Conservation (phyloP, 2,113 vertebrate genomes). For the Balaenoptera acutorostrata region DNA sequence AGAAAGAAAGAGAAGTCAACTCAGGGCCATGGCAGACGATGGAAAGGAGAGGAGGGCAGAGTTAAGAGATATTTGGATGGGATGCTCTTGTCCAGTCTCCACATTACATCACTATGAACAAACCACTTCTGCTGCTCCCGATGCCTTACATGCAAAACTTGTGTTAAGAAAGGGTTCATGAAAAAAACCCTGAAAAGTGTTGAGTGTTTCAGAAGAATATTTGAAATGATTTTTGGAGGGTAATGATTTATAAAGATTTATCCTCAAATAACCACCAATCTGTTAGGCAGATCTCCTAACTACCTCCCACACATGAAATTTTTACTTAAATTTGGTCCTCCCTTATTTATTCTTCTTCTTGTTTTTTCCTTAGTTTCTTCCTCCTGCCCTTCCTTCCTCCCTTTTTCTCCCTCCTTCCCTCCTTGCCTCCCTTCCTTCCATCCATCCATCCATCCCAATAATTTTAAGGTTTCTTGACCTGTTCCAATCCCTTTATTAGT, state of each 20-base stretch:
- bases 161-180: background rate
- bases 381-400: background rate
- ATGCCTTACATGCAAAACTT: background rate
- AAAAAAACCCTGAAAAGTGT: background rate
- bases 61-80: background rate
- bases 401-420: background rate
- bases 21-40: background rate
- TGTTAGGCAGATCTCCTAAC: background rate
- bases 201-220: constrained; percentile 9
- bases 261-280: background rate
- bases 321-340: background rate
- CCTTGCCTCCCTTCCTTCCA: background rate
- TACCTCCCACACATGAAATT: background rate
- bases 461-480: background rate
- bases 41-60: background rate
- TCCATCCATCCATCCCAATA: background rate
- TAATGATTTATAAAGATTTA: background rate
- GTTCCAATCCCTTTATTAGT: background rate
- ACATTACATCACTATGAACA: background rate
- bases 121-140: background rate
- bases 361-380: background rate
- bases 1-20: background rate
- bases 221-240: background rate
- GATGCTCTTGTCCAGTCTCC: background rate
- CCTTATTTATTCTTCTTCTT: background rate